Evolutionary conservation across 1,140 invertebrate genomes (phyloP).

Genomic region (Apis cerana): DNA sequence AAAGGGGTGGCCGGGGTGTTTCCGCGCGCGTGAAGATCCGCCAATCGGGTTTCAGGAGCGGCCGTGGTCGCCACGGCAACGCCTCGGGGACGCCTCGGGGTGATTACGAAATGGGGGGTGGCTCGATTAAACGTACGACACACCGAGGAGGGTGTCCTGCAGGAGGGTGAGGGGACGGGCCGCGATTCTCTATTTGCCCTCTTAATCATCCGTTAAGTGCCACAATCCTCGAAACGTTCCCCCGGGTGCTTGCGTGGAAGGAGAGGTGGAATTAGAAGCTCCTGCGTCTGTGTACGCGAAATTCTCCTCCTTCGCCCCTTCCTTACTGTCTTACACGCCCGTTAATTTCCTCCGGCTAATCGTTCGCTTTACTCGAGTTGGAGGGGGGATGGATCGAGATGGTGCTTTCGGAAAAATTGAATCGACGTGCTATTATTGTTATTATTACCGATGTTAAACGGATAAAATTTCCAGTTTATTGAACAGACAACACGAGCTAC

Average conservation of each 20-base stretch:
- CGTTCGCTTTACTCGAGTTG: background rate
- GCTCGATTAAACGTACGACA: slow-evolving; percentile 64
- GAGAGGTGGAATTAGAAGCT: too few species aligned
- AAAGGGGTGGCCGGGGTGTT: slow-evolving; percentile 44
- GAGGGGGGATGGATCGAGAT: background rate
- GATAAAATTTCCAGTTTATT: too few species aligned
- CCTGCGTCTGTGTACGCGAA: background rate
- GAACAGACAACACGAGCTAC: too few species aligned
- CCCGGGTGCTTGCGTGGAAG: background rate
- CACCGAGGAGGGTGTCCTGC: slow-evolving; percentile 38
- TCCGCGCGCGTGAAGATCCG: slow-evolving; percentile 62
- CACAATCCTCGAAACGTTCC: slow-evolving; percentile 57
- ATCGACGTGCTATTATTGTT: too few species aligned
- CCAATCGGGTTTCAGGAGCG: slow-evolving; percentile 65
- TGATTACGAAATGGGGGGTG: slow-evolving; percentile 65
- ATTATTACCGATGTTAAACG: too few species aligned
- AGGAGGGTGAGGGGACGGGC: slow-evolving; percentile 37
- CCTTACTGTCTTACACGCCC: background rate
- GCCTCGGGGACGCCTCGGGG: slow-evolving; percentile 51
- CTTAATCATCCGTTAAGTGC: slow-evolving; percentile 69
- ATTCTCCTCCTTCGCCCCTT: background rate
- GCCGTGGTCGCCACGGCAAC: slow-evolving; percentile 74
- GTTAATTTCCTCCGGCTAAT: slow-evolving; percentile 23
- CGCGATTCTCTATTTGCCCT: slow-evolving; percentile 61
- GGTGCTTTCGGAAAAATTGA: too few species aligned